Percentiles rank a stretch among this genome's conserved stretches.
These are phyloP conservation scores for Sphaerodactylus townsendi DNA, from an alignment of 2,113 vertebrate species.

Conservation along the genomic window DNA sequence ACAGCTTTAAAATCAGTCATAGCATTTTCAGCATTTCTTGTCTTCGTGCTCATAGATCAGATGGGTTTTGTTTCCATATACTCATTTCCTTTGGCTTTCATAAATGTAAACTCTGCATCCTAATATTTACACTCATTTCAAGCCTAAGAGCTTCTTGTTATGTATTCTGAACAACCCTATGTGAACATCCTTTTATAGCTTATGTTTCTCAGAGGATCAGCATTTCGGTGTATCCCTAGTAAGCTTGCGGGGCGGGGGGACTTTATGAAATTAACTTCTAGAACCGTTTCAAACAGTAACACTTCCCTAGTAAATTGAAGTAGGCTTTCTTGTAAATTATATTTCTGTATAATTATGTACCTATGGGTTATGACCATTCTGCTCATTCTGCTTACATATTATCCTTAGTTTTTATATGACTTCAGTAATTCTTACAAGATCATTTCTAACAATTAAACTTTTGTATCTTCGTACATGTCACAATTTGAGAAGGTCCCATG, in stretches of 20 bases:
- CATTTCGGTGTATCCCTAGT: background rate
- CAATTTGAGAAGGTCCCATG: no score
- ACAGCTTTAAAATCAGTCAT: background rate
- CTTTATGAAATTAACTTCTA: background rate
- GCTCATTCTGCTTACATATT: background rate
- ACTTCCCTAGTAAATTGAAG: no score
- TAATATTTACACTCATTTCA: background rate
- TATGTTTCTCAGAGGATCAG: background rate
- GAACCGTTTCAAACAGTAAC: background rate
- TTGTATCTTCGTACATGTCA: background rate
- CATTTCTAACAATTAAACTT: background rate
- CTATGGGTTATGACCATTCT: no score
- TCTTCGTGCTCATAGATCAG: background rate
- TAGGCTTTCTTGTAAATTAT: background rate
- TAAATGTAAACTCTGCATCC: constrained; percentile 3
- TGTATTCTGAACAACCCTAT: accelerated
- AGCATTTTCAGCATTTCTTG: background rate
- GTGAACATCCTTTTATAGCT: background rate
- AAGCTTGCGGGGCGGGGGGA: background rate
- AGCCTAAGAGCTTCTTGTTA: background rate
- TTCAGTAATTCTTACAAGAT: background rate
- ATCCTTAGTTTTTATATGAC: background rate
- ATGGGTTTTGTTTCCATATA: background rate
- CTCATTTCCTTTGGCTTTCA: background rate
- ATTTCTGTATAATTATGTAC: background rate